Evolutionary conservation across 2,113 vertebrate genomes (phyloP), one percentile per base, ranked within the genome.

Genomic region (Eublepharis macularius): DNA sequence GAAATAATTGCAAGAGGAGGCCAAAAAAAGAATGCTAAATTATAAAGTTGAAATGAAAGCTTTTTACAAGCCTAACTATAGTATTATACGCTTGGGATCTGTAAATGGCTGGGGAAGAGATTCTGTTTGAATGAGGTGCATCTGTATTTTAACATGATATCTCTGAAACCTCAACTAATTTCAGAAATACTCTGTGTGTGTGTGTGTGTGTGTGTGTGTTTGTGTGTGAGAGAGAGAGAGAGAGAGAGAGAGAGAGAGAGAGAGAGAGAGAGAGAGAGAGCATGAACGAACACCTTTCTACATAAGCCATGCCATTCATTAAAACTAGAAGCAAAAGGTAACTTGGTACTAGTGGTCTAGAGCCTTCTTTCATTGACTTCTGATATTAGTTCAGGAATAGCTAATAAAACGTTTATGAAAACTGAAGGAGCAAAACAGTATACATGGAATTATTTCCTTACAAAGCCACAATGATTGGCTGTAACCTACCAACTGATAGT

Each of bases 1-100:
- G 86, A 76, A 92, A 89, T 63, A 91, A 84, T 41, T 88, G 90
- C 81, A 92, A 92, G 89, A 92, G 36, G 88, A 86, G 79, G 88
- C 86, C 21, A 1, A 87, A 90, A 70, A 47, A 89, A 84, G 78
- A 81, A 88, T 92, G 88, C 39, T 84, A 93, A 92, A 80, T 81
- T 86, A 91, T 91, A 89, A 63, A 26, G 8, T 9, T 10, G 2
- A 63, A 63, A 24, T 5, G 1, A 29, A 63, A 24, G 7, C 60
- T 63, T 63, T 63, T 63, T 29, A 10, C 10, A 63, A 63, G 21
- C 60, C 60, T 63, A 29, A 63, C 5, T 63, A 76, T 80, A 72
- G 77, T 82, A 88, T 70, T 78, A 74, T 80, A 91, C 6, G 89
- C 66, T 79, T 82, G 83, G 83, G 63, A 82, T 76, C 13, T 83